Evolutionary conservation across 2,113 vertebrate species (phyloP).

Genomic region (Cnemophilus loriae): DNA sequence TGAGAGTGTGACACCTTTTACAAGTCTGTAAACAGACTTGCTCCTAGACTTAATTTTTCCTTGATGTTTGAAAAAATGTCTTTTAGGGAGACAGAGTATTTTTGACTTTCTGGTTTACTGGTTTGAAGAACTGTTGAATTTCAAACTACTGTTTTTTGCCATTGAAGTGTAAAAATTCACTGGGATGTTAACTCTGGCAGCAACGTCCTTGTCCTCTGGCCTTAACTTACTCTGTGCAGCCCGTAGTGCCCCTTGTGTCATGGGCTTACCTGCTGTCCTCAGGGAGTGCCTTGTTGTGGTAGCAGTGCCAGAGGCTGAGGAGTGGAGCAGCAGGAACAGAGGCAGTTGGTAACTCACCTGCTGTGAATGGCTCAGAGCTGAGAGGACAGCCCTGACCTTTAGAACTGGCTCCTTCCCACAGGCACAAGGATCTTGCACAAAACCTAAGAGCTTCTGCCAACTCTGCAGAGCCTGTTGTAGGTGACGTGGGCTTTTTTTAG

Average conservation of each 20-base stretch:
- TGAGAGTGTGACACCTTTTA: neutral
- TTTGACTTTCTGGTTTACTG: neutral
- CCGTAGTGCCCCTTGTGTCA: neutral
- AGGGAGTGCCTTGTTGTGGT: no score
- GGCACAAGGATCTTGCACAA: neutral
- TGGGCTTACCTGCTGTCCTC: accelerated
- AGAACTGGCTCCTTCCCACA: neutral
- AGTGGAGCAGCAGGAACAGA: neutral
- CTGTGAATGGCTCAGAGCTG: neutral
- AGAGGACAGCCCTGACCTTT: neutral
- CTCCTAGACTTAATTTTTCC: neutral
- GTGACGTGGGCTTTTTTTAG: neutral
- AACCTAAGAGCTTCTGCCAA: neutral
- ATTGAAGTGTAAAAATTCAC: neutral
- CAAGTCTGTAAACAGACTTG: neutral
- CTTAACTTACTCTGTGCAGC: neutral
- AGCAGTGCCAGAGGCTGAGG: neutral
- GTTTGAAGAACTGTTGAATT: neutral
- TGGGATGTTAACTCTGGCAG: neutral
- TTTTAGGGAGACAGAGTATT: neutral
- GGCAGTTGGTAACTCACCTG: neutral
- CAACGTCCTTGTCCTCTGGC: neutral
- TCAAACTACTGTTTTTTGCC: neutral
- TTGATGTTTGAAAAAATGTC: neutral
- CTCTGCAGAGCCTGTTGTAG: neutral